Evolutionary conservation across 2,888 invertebrate genomes (phyloP).

Genomic region (Philereme vetulata): DNA sequence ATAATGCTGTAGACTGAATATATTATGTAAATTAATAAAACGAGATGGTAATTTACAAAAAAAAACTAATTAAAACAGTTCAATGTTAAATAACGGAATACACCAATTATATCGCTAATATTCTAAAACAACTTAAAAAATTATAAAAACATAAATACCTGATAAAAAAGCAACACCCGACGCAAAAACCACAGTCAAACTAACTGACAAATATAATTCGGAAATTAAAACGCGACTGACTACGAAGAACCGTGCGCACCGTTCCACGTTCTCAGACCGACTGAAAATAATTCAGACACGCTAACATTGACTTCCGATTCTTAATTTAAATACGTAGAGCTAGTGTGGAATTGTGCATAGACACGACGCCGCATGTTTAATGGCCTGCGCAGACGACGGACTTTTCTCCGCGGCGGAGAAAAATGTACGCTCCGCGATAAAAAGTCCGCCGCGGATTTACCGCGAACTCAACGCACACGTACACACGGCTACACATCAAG

Average conservation of each 20-base stretch:
- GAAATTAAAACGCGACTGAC: conserved; percentile 27
- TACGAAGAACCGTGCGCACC: conserved; percentile 21
- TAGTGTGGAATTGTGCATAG: conserved; percentile 7
- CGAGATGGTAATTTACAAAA: background rate
- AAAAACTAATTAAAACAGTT: background rate
- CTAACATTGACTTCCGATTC: conserved; percentile 40
- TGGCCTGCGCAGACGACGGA: too few relatives aligned
- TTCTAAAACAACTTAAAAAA: background rate
- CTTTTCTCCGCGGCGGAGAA: too few relatives aligned
- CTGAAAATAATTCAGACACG: conserved; percentile 30
- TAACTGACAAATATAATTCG: conserved; percentile 18
- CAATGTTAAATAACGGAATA: background rate
- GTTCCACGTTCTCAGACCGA: conserved; percentile 29
- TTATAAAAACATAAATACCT: conserved; percentile 17
- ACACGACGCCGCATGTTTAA: conserved; percentile 6
- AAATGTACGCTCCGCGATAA: too few relatives aligned
- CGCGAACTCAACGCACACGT: too few relatives aligned
- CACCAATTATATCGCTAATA: background rate
- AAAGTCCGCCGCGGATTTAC: too few relatives aligned
- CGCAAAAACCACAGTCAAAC: conserved; percentile 6
- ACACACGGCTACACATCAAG: too few relatives aligned
- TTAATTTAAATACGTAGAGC: conserved; percentile 30
- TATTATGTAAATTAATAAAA: too few relatives aligned
- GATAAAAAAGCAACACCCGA: conserved; percentile 4
- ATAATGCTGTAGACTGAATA: too few relatives aligned